Evolutionary conservation across 2,113 vertebrate genomes (phyloP).

Genomic region (Vulpes vulpes): DNA sequence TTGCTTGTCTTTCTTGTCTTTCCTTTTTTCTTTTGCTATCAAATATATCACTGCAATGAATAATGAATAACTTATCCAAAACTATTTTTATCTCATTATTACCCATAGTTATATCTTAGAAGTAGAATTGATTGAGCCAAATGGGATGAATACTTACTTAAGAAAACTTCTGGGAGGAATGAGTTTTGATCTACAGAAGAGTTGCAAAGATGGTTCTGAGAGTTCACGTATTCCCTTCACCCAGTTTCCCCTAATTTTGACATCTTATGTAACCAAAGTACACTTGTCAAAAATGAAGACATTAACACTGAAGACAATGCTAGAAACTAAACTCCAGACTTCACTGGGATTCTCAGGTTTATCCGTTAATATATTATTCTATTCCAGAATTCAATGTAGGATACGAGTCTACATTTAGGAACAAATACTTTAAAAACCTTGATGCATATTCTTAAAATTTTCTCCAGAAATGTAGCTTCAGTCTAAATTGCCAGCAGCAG

Average conservation of each 20-base stretch:
- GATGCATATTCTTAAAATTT: neutral
- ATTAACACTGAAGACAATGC: neutral
- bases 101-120: neutral
- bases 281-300: neutral
- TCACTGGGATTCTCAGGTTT: neutral
- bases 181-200: neutral
- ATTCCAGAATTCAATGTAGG: neutral
- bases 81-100: neutral
- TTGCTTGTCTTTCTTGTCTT: neutral
- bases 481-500: neutral
- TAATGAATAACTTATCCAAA: neutral
- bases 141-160: neutral
- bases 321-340: neutral
- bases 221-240: neutral
- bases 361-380: neutral
- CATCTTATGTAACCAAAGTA: neutral
- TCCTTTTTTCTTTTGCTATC: neutral
- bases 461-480: neutral
- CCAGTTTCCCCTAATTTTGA: neutral
- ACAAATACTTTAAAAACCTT: neutral
- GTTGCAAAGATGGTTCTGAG: neutral
- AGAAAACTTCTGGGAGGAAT: neutral
- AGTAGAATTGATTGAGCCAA: neutral
- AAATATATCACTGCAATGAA: neutral
- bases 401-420: neutral